Conservation (phyloP, 1,140 invertebrate genomes). For the Orchestia grillus region DNA sequence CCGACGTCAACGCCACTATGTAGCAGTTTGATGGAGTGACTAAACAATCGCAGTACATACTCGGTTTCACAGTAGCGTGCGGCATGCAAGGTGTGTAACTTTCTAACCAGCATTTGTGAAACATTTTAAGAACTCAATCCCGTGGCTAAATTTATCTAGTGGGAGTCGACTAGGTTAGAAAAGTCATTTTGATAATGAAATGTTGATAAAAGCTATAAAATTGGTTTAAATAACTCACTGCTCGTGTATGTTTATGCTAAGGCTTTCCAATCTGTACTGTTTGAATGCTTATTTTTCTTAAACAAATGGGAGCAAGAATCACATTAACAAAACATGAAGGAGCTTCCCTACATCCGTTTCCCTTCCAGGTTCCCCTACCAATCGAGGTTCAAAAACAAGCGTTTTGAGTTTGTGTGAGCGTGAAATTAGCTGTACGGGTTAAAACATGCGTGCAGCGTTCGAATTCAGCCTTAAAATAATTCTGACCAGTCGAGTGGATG, state of each 20-base stretch:
- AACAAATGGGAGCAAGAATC: neutral
- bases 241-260: too few relatives aligned
- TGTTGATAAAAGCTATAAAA: neutral
- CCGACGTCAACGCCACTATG: too few relatives aligned
- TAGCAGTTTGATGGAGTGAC: neutral
- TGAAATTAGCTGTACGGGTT: neutral
- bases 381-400: neutral
- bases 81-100: too few relatives aligned
- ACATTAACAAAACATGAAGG: neutral
- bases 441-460: neutral
- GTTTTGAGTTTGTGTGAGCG: neutral
- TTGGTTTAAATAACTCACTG: neutral
- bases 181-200: too few relatives aligned
- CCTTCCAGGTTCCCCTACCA: neutral
- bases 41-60: too few relatives aligned
- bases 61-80: too few relatives aligned
- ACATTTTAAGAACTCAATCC: too few relatives aligned
- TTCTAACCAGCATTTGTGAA: too few relatives aligned
- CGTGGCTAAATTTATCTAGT: too few relatives aligned
- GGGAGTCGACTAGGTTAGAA: too few relatives aligned
- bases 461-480: neutral
- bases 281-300: neutral
- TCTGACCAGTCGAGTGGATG: neutral
- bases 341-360: neutral
- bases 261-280: neutral